These are phyloP conservation scores for Piaya cayana DNA, from an alignment of 2,113 vertebrate genomes.

Conservation along the genomic window DNA sequence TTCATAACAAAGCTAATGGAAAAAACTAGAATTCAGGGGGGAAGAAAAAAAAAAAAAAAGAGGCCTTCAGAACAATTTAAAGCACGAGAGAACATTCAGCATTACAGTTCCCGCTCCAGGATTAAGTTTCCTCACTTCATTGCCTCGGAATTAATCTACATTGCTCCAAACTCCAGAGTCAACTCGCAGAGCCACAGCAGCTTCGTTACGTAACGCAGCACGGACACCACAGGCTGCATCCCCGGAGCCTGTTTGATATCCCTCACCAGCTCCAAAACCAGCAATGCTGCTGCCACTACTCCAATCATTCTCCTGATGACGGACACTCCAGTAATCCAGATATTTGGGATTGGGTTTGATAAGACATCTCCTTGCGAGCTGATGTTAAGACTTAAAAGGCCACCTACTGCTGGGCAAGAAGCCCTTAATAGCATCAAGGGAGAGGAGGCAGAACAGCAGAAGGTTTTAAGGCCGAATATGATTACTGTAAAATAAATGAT, in stretches of 20 bases:
- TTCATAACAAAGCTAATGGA: neutral
- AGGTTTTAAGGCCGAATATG: neutral
- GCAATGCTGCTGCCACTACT: neutral
- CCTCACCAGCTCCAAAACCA: neutral
- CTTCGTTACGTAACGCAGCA: neutral
- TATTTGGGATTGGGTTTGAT: neutral
- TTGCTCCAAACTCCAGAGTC: constrained; percentile 5
- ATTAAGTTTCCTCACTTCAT: constrained; percentile 36
- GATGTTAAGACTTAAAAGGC: constrained; percentile 15
- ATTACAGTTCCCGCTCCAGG: neutral
- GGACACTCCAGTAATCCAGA: neutral
- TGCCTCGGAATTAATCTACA: constrained; percentile 37
- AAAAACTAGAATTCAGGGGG: neutral
- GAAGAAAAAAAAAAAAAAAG: too few relatives aligned
- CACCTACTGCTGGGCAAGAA: neutral
- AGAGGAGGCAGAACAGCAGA: neutral
- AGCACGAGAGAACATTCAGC: neutral
- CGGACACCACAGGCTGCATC: neutral
- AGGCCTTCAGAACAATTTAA: neutral
- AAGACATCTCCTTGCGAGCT: neutral
- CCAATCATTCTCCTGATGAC: neutral
- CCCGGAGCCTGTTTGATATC: neutral
- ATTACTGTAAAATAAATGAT: neutral
- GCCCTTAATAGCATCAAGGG: neutral
- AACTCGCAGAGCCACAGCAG: constrained; percentile 46